Conservation (phyloP, 2,797 vertebrate genomes). For the Anguilla pacifica region DNA sequence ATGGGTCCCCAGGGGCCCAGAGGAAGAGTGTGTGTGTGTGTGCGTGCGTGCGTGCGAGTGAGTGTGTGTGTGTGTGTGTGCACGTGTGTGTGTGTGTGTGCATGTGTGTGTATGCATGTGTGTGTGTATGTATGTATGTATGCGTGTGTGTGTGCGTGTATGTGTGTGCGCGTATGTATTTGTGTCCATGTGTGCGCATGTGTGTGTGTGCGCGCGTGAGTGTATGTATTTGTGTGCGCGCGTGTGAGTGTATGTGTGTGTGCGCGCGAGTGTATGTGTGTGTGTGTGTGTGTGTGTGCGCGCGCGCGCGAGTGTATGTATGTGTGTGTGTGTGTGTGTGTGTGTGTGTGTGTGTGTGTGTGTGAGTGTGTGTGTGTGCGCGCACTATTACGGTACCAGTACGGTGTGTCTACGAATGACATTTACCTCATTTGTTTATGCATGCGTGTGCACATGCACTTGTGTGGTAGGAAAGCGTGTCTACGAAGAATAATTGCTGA, state of each 20-base stretch:
- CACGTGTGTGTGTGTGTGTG: background rate
- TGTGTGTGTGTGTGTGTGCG: constrained; percentile 1
- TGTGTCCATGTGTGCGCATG: background rate
- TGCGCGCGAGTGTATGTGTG: background rate
- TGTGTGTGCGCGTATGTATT: constrained; percentile 10
- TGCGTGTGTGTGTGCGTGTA: background rate
- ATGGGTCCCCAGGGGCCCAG: constrained; percentile 34
- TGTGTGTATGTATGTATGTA: constrained; percentile 17
- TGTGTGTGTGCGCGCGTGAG: background rate
- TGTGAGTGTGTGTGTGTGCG: background rate
- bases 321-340: constrained; percentile 14
- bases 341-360: constrained; percentile 20
- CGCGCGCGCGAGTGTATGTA: background rate
- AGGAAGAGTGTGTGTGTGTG: constrained; percentile 15
- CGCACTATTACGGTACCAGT: constrained; percentile 17
- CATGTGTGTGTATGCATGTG: background rate
- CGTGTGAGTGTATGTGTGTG: background rate
- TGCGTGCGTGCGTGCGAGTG: constrained; percentile 16
- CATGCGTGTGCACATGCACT: background rate
- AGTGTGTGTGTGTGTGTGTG: background rate
- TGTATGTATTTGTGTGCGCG: background rate
- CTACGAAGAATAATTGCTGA: no score
- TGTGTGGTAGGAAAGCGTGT: background rate
- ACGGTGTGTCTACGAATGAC: background rate
- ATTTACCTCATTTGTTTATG: background rate